Evolutionary conservation across 2,888 invertebrate species (phyloP).

Genomic region (Anaspis maculata): DNA sequence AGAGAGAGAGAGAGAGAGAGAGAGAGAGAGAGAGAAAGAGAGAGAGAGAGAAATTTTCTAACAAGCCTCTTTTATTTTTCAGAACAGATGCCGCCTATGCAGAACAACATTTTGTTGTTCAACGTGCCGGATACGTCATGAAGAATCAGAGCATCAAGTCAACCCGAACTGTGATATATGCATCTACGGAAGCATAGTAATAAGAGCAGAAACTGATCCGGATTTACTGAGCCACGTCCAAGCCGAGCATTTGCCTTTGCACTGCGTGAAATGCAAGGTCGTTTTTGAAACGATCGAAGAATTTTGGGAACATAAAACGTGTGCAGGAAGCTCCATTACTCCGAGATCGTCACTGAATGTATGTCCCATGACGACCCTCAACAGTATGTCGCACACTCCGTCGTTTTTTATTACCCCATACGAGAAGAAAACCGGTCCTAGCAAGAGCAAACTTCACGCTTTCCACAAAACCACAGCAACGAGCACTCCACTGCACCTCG

Average conservation of each 20-base stretch:
- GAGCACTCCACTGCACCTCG: conserved; percentile 32
- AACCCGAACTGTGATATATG: conserved; percentile 32
- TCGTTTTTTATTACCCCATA: too few relatives aligned
- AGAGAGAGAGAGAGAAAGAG: too few relatives aligned
- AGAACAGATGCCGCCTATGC: conserved; percentile 34
- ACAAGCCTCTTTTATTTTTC: too few relatives aligned
- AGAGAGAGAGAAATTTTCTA: too few relatives aligned
- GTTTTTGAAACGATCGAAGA: conserved; percentile 25
- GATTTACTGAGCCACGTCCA: conserved; percentile 26
- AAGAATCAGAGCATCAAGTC: conserved; percentile 25
- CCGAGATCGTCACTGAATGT: too few relatives aligned
- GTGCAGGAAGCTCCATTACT: too few relatives aligned
- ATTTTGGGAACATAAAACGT: conserved; percentile 23
- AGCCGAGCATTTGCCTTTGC: conserved; percentile 28
- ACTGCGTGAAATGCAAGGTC: conserved; percentile 29
- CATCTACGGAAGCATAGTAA: conserved; percentile 24
- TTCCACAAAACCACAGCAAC: too few relatives aligned
- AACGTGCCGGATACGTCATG: conserved; percentile 32
- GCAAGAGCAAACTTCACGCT: too few relatives aligned
- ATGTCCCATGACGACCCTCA: too few relatives aligned
- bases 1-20: too few relatives aligned
- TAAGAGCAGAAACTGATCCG: conserved; percentile 18
- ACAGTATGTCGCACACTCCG: too few relatives aligned
- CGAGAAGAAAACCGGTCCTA: too few relatives aligned
- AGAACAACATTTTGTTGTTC: conserved; percentile 31